Percentiles rank a stretch among this genome's conserved stretches.
phyloP scores from a whole-genome alignment of 1,140 invertebrate genomes.

The Sycophila sp. region DNA sequence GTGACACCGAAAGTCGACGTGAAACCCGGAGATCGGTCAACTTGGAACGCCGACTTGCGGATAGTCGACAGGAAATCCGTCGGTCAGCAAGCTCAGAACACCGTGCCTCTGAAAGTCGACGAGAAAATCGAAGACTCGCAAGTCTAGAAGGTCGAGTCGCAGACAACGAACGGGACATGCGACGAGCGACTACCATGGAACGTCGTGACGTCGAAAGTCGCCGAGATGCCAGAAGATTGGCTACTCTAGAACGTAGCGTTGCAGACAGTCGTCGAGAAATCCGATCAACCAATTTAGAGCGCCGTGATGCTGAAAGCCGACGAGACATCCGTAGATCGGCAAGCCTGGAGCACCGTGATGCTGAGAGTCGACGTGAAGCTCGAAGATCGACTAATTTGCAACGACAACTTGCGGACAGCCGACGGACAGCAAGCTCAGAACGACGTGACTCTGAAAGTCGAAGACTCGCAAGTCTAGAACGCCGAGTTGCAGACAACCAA shows the following conservation, averaged over 20 bases:
- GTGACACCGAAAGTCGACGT: not conserved
- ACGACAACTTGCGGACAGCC: not conserved
- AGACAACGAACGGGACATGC: not conserved
- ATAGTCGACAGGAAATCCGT: too few species aligned
- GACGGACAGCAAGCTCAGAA: too few species aligned
- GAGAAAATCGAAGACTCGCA: not conserved
- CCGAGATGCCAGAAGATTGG: not conserved
- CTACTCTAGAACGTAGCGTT: not conserved
- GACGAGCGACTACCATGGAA: too few species aligned
- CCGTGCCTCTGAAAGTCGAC: not conserved
- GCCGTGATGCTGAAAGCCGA: not conserved
- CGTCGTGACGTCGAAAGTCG: too few species aligned
- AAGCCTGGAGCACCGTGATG: not conserved
- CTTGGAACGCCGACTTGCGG: not conserved
- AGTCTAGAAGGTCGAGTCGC: not conserved
- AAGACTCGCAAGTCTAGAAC: not conserved
- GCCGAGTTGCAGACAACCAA: not conserved
- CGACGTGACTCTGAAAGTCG: not conserved
- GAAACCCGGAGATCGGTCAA: not conserved
- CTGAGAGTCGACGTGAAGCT: not conserved
- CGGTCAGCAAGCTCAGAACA: too few species aligned
- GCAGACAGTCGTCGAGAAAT: not conserved
- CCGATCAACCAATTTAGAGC: not conserved
- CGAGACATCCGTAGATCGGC: not conserved
- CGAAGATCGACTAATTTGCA: not conserved